Evolutionary conservation across 1,140 invertebrate genomes (phyloP).

Genomic region (Lordiphosa collinella): DNA sequence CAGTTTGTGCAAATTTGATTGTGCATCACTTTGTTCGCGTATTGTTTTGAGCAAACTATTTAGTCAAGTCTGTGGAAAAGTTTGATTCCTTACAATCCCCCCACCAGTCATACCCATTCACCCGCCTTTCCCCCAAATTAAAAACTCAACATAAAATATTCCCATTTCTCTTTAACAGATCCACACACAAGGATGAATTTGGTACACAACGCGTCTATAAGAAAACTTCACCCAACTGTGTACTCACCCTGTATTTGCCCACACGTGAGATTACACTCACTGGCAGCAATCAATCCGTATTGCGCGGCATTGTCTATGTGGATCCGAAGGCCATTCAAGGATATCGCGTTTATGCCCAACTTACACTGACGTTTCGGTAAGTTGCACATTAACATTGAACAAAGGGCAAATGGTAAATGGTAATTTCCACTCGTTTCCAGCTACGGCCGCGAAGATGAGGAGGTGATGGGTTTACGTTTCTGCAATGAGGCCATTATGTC

Average conservation of each 20-base stretch:
- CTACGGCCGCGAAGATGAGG: conserved; percentile 94
- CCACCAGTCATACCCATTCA: too few relatives aligned
- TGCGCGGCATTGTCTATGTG: conserved; percentile 89
- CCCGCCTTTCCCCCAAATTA: not conserved
- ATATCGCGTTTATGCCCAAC: conserved; percentile 90
- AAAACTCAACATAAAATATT: not conserved
- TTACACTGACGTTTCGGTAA: conserved; percentile 90
- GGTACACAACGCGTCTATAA: conserved; percentile 76
- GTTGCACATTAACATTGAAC: conserved; percentile 12
- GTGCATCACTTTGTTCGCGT: too few relatives aligned
- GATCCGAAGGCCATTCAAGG: conserved; percentile 84
- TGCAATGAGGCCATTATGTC: conserved; percentile 95
- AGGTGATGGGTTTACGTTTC: conserved; percentile 95
- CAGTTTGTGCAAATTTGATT: too few relatives aligned
- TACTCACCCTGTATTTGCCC: conserved; percentile 89
- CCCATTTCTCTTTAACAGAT: conserved; percentile 8
- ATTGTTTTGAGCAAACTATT: too few relatives aligned
- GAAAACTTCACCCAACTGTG: conserved; percentile 90
- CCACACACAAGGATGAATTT: conserved; percentile 55
- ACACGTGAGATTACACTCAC: conserved; percentile 89
- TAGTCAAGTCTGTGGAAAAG: too few relatives aligned
- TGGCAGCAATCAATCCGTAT: conserved; percentile 85
- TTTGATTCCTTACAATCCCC: too few relatives aligned
- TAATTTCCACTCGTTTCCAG: conserved; percentile 78
- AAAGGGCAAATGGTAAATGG: conserved; percentile 16